Base-by-base conservation (phyloP, 2,113 vertebrate species). In the Epinephelus fuscoguttatus region DNA sequence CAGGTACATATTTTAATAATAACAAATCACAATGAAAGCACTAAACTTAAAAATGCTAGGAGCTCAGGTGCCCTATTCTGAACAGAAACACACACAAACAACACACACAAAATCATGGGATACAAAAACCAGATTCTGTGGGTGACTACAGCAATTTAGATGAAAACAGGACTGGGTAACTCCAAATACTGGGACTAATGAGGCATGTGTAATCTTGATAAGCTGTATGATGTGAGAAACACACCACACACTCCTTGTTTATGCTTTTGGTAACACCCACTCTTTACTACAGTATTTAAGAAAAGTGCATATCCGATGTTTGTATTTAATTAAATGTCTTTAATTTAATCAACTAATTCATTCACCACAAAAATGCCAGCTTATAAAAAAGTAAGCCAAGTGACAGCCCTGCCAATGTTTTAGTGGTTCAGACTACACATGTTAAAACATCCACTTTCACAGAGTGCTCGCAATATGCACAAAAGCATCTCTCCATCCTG, bases 401-500 rank as follows among this genome's bases (percentile, higher is more conserved):
- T 42, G 19, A 37, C 25, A 50, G 40, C 33, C 8, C 5, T 69
- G 55, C 1, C 42, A 60, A 4, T 25, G 47, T 45, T 53, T 52
- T 11, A 47, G 9, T 50, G 25, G 23, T 79, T 63, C 59, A 59
- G 11, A 17, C 23, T 18, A 33, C 47, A 67, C 5, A 25, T 68
- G 56, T 55, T 45, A 78, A 61, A 57, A 74, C 25, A 79, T 1
- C n/a, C 30, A 64, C 27, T 74, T 73, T 56, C 33, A 61, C 42
- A 79, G 12, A 70, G 21, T 13, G 40, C 45, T 55, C 50, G 1
- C 25, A 72, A 70, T 71, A 78, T 33, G 7, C 30, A 63, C 21
- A 49, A 15, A 25, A 18, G 1, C 9, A 45, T 53, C 12, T 53
- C 27, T 68, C 25, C 6, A 47, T 72, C 14, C 12, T 37, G 23